These are phyloP conservation scores for Urechis unicinctus DNA, from an alignment of 2,888 invertebrate genomes.

Conservation along the genomic window DNA sequence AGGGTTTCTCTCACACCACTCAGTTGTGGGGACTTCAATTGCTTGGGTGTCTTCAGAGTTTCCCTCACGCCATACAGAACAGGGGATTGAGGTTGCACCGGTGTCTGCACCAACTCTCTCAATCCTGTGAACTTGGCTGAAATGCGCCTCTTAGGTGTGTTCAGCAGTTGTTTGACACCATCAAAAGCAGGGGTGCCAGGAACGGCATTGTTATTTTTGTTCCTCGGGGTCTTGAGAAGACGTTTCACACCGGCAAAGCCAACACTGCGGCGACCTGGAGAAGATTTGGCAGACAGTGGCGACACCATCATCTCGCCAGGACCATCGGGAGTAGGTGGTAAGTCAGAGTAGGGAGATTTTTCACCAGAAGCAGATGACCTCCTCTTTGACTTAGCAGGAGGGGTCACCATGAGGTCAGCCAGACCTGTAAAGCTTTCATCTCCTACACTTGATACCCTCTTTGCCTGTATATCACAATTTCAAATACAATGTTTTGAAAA, in stretches of 20 bases:
- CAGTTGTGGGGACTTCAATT: constrained; percentile 10
- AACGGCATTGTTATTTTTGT: too few relatives aligned
- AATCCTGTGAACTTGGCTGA: constrained; percentile 17
- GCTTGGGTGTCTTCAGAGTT: constrained; percentile 21
- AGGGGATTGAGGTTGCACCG: constrained; percentile 11
- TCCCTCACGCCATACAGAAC: constrained; percentile 16
- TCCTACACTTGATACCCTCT: too few relatives aligned
- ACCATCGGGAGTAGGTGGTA: constrained; percentile 45
- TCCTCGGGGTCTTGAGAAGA: constrained; percentile 14
- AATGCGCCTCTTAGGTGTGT: constrained; percentile 11
- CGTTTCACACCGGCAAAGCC: constrained; percentile 12
- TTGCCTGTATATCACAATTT: too few relatives aligned
- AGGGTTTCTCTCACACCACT: constrained; percentile 18
- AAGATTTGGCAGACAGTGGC: constrained; percentile 23
- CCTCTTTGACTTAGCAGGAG: constrained; percentile 18
- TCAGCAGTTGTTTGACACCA: constrained; percentile 17
- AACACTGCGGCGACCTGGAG: background rate
- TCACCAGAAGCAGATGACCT: background rate
- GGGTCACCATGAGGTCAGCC: constrained; percentile 19
- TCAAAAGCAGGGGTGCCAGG: constrained; percentile 8
- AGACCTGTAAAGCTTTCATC: too few relatives aligned
- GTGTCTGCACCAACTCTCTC: constrained; percentile 12
- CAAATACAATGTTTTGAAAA: constrained; percentile 24
- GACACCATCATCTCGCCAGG: constrained; percentile 47
- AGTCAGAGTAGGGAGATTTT: constrained; percentile 32